A percentile compares a stretch with the other conserved stretches of the same genome.
phyloP scores from a whole-genome alignment of 2,797 vertebrate species.

The Pseudochaenichthys georgianus region DNA sequence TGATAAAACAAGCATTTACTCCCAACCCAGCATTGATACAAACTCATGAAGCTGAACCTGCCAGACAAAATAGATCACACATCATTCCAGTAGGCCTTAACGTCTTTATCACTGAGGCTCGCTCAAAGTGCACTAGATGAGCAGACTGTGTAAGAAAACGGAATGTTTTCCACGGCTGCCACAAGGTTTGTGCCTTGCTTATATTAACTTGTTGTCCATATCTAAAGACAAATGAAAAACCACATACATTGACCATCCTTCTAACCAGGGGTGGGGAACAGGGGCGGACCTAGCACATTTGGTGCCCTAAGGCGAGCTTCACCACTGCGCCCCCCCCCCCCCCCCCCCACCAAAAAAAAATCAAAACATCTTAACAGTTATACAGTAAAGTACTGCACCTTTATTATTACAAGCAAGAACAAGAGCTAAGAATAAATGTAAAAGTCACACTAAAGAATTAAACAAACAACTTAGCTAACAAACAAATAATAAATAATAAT shows the following conservation, averaged over 20 bases:
- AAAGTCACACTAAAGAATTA: no score
- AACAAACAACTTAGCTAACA: no score
- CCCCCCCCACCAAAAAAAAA: no score
- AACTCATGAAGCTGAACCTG: slow-evolving; percentile 87
- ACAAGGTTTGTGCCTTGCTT: slow-evolving; percentile 8
- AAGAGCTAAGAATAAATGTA: no score
- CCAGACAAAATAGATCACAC: slow-evolving; percentile 73
- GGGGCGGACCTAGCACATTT: no score
- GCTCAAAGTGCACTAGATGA: slow-evolving; percentile 52
- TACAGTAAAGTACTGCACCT: no score
- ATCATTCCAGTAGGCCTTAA: slow-evolving; percentile 29
- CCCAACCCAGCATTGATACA: slow-evolving; percentile 67
- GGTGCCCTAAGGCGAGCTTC: no score
- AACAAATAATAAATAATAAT: no score
- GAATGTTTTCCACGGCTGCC: slow-evolving; percentile 5
- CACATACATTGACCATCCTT: slow-evolving; percentile 29
- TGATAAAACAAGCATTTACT: slow-evolving; percentile 71
- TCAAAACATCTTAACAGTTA: no score
- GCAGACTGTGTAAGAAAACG: slow-evolving; percentile 29
- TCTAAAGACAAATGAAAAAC: slow-evolving; percentile 25
- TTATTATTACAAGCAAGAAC: no score
- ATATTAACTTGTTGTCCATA: slow-evolving; percentile 32
- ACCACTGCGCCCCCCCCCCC: no score
- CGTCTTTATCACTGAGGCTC: slow-evolving; percentile 42
- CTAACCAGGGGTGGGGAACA: no score